These are phyloP conservation scores for Grammomys dolichurus DNA, from an alignment of 2,113 vertebrate species.

Conservation along the genomic window DNA sequence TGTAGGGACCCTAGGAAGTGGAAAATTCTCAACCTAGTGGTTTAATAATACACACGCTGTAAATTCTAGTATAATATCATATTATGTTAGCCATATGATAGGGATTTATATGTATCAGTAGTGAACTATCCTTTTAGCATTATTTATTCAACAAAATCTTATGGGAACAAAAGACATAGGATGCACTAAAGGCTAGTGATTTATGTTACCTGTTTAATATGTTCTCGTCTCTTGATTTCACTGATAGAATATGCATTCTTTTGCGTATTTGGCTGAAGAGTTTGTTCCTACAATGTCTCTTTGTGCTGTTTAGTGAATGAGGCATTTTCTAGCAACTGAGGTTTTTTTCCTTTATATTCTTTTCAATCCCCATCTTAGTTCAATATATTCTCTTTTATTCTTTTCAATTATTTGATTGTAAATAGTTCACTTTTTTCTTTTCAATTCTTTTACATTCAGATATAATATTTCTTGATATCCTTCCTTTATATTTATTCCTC, in stretches of 20 bases:
- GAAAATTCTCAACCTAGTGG: background rate
- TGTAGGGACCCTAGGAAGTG: background rate
- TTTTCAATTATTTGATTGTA: conserved; percentile 18
- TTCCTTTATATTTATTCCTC: background rate
- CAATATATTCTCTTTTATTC: background rate
- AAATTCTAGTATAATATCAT: background rate
- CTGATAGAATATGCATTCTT: background rate
- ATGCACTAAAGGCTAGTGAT: background rate
- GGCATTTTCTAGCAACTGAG: background rate
- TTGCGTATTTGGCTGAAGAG: background rate
- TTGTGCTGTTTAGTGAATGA: background rate
- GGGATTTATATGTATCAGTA: background rate
- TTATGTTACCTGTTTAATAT: background rate
- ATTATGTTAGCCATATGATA: background rate
- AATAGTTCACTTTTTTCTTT: conserved; percentile 30
- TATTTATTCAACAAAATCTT: background rate
- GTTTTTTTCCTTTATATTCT: background rate
- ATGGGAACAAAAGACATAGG: background rate
- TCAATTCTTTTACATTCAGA: background rate
- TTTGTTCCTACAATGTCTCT: too few species aligned
- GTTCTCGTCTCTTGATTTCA: background rate
- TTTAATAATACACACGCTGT: background rate
- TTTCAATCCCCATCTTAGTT: background rate
- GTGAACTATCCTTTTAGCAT: background rate
- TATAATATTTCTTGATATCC: background rate